phyloP scores from a whole-genome alignment of 1,140 invertebrate genomes.

The Drosophila hydei region DNA sequence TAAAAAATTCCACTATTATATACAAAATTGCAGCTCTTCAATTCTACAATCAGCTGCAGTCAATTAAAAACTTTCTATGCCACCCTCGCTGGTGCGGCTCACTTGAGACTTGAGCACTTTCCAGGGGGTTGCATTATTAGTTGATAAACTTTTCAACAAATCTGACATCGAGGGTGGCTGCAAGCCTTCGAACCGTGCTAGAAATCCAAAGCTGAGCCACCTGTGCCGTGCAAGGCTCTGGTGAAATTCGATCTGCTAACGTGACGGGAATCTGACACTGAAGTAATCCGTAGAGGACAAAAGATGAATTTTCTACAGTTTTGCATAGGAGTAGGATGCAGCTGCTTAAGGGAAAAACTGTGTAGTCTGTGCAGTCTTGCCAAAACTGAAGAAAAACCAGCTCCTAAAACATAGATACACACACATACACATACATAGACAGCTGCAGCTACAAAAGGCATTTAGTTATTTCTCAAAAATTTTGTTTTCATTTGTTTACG shows the following conservation, averaged over 20 bases:
- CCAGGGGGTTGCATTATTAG: constrained; percentile 48
- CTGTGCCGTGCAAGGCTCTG: constrained; percentile 15
- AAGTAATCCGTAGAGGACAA: constrained; percentile 42
- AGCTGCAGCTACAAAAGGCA: constrained; percentile 31
- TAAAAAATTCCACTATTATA: no score
- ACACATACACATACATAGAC: constrained; percentile 1
- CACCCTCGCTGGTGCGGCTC: constrained; percentile 18
- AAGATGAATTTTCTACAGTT: constrained; percentile 32
- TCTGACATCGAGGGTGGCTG: constrained; percentile 34
- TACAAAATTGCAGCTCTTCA: no score
- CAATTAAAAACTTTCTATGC: background rate
- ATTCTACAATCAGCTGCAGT: background rate
- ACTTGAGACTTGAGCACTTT: constrained; percentile 41
- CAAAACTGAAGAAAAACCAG: constrained; percentile 35
- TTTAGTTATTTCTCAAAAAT: constrained; percentile 38
- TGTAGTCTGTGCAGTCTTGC: constrained; percentile 15
- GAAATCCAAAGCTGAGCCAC: constrained; percentile 23
- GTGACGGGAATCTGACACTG: constrained; percentile 34
- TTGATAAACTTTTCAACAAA: constrained; percentile 41
- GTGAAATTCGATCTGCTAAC: constrained; percentile 45
- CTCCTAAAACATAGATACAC: constrained; percentile 26
- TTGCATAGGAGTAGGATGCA: constrained; percentile 26
- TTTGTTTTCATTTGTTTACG: constrained; percentile 42
- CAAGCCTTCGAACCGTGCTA: background rate
- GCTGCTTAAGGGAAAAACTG: constrained; percentile 14